These are phyloP conservation scores for Lagopus leucura DNA, from an alignment of 2,113 vertebrate genomes.

Conservation along the genomic window DNA sequence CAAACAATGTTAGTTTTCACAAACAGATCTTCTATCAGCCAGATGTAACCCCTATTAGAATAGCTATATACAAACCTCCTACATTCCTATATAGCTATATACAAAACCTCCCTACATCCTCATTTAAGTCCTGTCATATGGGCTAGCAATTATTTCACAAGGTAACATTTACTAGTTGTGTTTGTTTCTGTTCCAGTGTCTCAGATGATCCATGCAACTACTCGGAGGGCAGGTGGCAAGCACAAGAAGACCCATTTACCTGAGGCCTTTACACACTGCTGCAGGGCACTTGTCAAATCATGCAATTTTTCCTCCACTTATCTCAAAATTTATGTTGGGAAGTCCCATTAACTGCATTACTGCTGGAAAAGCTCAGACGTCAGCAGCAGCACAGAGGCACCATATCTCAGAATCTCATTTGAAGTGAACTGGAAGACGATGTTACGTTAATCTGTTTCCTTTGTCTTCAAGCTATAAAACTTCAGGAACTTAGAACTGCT, in stretches of 20 bases:
- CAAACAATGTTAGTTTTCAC: neutral
- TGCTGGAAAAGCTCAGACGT: neutral
- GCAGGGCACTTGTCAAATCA: neutral
- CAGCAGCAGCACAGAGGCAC: neutral
- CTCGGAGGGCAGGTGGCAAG: neutral
- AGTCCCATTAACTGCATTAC: neutral
- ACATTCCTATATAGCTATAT: too few relatives aligned
- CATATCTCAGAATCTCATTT: neutral
- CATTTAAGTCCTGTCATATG: neutral
- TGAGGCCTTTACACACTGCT: neutral
- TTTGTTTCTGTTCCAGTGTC: rapidly evolving
- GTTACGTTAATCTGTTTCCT: neutral
- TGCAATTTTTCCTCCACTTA: neutral
- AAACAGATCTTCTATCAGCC: neutral
- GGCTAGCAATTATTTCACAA: neutral
- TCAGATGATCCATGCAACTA: neutral
- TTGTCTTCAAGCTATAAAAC: neutral
- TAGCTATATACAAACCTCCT: neutral
- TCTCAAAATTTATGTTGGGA: neutral
- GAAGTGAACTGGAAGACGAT: neutral
- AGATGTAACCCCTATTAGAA: neutral
- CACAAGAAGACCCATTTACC: neutral
- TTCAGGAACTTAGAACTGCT: neutral
- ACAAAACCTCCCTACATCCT: neutral
- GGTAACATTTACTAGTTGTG: neutral